phyloP scores from a whole-genome alignment of 2,113 vertebrate species.

The Leptobrachium ailaonicum region DNA sequence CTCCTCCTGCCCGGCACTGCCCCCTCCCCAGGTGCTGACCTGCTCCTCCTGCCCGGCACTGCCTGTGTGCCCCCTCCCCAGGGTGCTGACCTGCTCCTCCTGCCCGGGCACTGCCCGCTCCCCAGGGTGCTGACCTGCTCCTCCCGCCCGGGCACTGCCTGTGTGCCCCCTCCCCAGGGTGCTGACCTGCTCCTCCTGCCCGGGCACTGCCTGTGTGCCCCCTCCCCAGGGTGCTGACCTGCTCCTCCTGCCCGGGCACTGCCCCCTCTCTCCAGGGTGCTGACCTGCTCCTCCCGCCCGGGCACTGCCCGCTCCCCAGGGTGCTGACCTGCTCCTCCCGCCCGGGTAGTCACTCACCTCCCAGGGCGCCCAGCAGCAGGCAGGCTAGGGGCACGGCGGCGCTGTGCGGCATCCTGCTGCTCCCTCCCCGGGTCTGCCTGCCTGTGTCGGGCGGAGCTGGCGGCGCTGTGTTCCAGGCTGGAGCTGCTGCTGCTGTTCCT shows the following conservation, averaged over 20 bases:
- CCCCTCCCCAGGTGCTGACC: no score
- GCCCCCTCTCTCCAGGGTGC: background rate
- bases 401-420: slow-evolving; percentile 13
- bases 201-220: no score
- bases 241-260: no score
- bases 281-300: background rate
- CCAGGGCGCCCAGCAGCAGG: slow-evolving; percentile 16
- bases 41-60: no score
- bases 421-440: background rate
- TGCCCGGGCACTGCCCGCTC: no score
- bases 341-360: slow-evolving; percentile 15
- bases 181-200: no score
- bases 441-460: background rate
- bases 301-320: background rate
- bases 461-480: no score
- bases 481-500: background rate
- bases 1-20: no score
- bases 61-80: no score
- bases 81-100: no score
- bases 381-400: background rate
- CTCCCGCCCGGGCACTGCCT: background rate
- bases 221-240: no score
- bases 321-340: background rate
- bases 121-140: background rate
- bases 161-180: no score